phyloP scores from a whole-genome alignment of 2,113 vertebrate species.

The Pica pica region DNA sequence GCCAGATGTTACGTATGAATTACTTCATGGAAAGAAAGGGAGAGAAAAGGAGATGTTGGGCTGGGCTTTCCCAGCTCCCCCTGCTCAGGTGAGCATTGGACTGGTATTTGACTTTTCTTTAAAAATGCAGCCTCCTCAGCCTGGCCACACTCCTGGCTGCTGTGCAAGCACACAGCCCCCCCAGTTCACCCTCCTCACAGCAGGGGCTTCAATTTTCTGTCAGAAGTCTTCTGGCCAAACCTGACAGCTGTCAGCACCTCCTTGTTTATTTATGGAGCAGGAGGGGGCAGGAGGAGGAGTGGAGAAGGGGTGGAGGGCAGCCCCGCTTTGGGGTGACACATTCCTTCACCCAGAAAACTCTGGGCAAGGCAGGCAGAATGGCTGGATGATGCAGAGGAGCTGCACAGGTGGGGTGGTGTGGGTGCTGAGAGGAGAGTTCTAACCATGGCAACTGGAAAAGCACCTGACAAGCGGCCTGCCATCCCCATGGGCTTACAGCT shows the following conservation, averaged over 20 bases:
- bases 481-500: neutral
- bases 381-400: neutral
- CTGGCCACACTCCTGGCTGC: neutral
- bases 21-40: neutral
- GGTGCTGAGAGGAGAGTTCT: neutral
- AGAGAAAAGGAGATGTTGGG: slow-evolving; percentile 9
- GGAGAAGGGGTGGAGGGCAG: neutral
- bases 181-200: neutral
- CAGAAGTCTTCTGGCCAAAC: slow-evolving; percentile 23
- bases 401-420: neutral
- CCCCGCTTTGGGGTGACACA: neutral
- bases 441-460: neutral
- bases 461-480: neutral
- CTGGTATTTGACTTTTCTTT: neutral
- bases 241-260: slow-evolving; percentile 55
- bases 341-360: neutral
- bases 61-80: neutral
- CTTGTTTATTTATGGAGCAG: slow-evolving; percentile 58
- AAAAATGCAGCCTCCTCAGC: neutral
- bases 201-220: neutral
- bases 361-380: accelerated
- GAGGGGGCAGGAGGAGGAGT: neutral
- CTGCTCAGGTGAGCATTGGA: neutral
- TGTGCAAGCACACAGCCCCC: neutral
- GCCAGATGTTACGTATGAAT: slow-evolving; percentile 40